phyloP scores from a whole-genome alignment of 1,140 invertebrate species.

The Anastatus disparis region DNA sequence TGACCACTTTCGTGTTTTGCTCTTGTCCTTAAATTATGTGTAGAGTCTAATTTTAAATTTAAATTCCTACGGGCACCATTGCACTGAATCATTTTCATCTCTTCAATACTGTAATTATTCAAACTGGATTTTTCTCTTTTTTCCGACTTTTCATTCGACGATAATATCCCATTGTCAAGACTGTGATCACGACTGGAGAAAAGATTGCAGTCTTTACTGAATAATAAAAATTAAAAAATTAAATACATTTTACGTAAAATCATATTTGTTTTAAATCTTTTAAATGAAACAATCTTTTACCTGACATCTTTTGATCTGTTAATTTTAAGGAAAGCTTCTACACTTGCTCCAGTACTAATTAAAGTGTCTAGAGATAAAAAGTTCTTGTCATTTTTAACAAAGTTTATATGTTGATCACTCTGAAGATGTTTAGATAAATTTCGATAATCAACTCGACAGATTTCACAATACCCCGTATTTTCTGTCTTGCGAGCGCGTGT shows the following conservation, averaged over 20 bases:
- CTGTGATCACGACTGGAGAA: constrained; percentile 57
- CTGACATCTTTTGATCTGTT: constrained; percentile 61
- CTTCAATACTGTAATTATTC: constrained; percentile 51
- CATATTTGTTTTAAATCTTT: constrained; percentile 29
- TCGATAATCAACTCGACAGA: constrained; percentile 77
- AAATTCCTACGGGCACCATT: constrained; percentile 62
- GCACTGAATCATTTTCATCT: constrained; percentile 63
- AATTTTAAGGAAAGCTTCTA: constrained; percentile 72
- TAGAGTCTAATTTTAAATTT: constrained; percentile 57
- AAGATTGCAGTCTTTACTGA: constrained; percentile 59
- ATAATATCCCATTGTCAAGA: constrained; percentile 53
- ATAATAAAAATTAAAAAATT: constrained; percentile 35
- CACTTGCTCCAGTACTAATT: constrained; percentile 72
- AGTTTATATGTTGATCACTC: constrained; percentile 77
- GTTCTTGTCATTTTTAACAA: constrained; percentile 77
- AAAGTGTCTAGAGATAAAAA: constrained; percentile 76
- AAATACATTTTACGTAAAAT: neutral
- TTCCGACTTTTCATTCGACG: constrained; percentile 54
- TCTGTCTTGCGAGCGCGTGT: constrained; percentile 66
- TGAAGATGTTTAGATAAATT: constrained; percentile 75
- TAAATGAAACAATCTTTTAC: constrained; percentile 43
- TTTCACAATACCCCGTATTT: constrained; percentile 78
- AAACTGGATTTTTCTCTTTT: constrained; percentile 54
- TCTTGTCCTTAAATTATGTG: constrained; percentile 63
- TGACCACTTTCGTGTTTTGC: constrained; percentile 64